Evolutionary conservation across 1,140 invertebrate genomes (phyloP).

Genomic region (Leptoteleia sp.): DNA sequence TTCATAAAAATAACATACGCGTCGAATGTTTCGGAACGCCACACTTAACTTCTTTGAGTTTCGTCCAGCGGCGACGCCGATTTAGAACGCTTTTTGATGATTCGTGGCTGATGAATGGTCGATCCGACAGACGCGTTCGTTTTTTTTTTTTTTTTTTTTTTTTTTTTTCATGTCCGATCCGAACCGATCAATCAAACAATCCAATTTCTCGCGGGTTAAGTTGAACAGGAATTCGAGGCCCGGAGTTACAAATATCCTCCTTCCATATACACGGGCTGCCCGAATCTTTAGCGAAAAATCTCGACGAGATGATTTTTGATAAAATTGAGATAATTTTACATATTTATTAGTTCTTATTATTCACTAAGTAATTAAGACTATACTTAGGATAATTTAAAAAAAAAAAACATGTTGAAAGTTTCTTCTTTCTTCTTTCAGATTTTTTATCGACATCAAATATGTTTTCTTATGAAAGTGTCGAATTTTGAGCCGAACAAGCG

Average conservation of each 20-base stretch:
- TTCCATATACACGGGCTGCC: no score
- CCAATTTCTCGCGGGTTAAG: conserved; percentile 56
- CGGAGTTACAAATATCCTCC: conserved; percentile 13
- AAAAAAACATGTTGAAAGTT: no score
- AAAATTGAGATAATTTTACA: no score
- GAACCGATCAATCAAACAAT: conserved; percentile 56
- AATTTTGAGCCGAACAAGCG: no score
- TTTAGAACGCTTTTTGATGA: conserved; percentile 44
- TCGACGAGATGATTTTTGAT: no score
- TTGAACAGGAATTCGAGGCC: not conserved
- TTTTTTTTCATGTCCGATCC: conserved; percentile 23
- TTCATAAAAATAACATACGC: conserved; percentile 46
- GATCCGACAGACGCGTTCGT: conserved; percentile 23
- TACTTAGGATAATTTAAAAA: no score
- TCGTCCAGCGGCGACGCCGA: conserved; percentile 29
- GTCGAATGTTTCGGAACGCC: not conserved
- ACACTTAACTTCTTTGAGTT: conserved; percentile 49
- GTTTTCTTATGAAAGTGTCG: no score
- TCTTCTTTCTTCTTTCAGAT: no score
- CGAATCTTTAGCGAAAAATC: no score
- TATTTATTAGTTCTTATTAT: no score
- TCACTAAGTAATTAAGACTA: no score
- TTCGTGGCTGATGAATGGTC: conserved; percentile 27
- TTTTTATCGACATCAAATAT: no score
- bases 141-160: conserved; percentile 17